Evolutionary conservation across 2,888 invertebrate species (phyloP).

Genomic region (Pterostichus madidus): DNA sequence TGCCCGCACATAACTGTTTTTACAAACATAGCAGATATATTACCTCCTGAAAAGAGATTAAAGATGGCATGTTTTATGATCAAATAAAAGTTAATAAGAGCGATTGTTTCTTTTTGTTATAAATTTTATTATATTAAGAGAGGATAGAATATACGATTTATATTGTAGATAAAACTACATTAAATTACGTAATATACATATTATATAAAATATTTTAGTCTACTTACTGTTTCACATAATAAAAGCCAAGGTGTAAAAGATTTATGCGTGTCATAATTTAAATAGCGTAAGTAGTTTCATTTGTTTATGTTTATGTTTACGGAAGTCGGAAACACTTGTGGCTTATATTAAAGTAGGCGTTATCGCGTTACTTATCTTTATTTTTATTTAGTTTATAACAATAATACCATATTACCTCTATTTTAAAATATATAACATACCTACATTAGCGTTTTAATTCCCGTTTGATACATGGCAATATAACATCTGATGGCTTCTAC

Average conservation of each 20-base stretch:
- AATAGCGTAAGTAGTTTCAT: slow-evolving; percentile 16
- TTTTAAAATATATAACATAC: not conserved
- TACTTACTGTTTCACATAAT: slow-evolving; percentile 8
- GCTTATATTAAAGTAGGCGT: not conserved
- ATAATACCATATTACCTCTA: not conserved
- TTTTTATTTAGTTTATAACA: not conserved
- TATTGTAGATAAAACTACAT: not conserved
- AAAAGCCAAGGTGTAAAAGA: slow-evolving; percentile 18
- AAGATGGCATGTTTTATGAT: no score
- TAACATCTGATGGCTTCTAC: no score
- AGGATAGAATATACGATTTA: slow-evolving; percentile 3
- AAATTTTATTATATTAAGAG: slow-evolving; percentile 11
- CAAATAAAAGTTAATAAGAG: no score
- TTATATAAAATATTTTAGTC: not conserved
- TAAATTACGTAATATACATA: not conserved
- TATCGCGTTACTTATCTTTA: slow-evolving; percentile 7
- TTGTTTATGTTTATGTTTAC: slow-evolving; percentile 9
- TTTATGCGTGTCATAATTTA: slow-evolving; percentile 10
- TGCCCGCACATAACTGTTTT: no score
- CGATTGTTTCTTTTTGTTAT: not conserved
- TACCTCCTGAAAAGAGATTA: no score
- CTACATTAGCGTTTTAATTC: not conserved
- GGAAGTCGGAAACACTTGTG: not conserved
- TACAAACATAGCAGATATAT: no score
- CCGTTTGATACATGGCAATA: no score